These are phyloP conservation scores for Dasysyrphus tricinctus DNA, from an alignment of 2,888 invertebrate species.

Conservation along the genomic window DNA sequence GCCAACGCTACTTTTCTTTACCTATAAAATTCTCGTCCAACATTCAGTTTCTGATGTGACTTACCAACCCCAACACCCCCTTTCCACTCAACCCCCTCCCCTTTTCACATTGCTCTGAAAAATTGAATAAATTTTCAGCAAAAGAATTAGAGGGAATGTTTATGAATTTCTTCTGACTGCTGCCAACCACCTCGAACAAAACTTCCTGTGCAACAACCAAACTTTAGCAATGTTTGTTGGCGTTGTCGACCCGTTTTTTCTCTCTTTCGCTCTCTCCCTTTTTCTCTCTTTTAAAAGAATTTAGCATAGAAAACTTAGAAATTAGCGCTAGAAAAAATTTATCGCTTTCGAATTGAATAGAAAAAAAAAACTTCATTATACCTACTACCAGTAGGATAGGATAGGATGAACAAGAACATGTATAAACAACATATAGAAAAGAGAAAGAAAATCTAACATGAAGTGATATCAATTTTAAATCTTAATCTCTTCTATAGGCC, in stretches of 20 bases:
- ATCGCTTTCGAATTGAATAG: slow-evolving; percentile 72
- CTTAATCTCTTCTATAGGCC: slow-evolving; percentile 63
- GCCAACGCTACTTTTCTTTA: not conserved
- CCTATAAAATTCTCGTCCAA: slow-evolving; percentile 4
- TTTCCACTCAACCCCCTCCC: not conserved
- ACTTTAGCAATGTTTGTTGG: not conserved
- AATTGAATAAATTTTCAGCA: slow-evolving; percentile 74
- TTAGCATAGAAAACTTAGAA: slow-evolving; percentile 70
- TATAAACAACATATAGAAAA: not conserved
- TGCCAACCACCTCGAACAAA: slow-evolving; percentile 33
- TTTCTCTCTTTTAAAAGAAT: not conserved
- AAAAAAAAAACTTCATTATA: slow-evolving; percentile 47
- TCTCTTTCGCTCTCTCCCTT: not conserved
- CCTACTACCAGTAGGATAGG: not conserved
- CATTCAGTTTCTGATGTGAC: slow-evolving; percentile 20
- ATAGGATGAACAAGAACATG: too few relatives aligned
- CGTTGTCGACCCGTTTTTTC: slow-evolving; percentile 46
- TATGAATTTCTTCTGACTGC: slow-evolving; percentile 67
- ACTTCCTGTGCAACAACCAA: slow-evolving; percentile 13
- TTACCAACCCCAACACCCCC: slow-evolving; percentile 4
- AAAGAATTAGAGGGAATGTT: slow-evolving; percentile 66
- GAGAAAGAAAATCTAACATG: slow-evolving; percentile 25
- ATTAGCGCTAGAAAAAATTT: slow-evolving; percentile 73
- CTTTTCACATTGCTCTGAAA: slow-evolving; percentile 33
- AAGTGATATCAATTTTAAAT: slow-evolving; percentile 71